Percentiles rank a stretch among this genome's conserved stretches.
Evolutionary conservation across 1,140 invertebrate species (phyloP).

Genomic region (Papilio polytes): DNA sequence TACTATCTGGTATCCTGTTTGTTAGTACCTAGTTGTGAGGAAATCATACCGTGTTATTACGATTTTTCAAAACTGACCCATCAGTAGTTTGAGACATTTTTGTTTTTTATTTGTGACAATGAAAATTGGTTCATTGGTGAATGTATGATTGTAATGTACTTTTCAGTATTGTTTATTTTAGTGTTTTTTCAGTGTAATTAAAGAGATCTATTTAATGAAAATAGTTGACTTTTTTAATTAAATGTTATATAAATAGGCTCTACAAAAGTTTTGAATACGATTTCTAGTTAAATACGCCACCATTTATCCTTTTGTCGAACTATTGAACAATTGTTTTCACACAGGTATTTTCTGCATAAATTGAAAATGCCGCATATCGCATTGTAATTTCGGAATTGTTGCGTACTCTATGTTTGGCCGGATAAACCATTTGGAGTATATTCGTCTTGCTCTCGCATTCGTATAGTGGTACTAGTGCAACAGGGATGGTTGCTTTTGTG

Average conservation of each 20-base stretch:
- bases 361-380: slow-evolving; percentile 68
- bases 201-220: too few species aligned
- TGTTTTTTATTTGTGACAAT: slow-evolving; percentile 26
- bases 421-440: slow-evolving; percentile 40
- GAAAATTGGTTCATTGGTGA: too few species aligned
- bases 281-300: slow-evolving; percentile 33
- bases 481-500: slow-evolving; percentile 69
- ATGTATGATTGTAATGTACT: too few species aligned
- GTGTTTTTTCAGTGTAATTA: too few species aligned
- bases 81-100: slow-evolving; percentile 6
- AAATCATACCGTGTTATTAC: background rate
- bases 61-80: background rate
- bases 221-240: too few species aligned
- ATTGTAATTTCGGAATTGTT: slow-evolving; percentile 64
- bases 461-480: slow-evolving; percentile 44
- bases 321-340: slow-evolving; percentile 63
- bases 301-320: slow-evolving; percentile 57
- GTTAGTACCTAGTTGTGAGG: background rate
- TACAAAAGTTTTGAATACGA: too few species aligned
- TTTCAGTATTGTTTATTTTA: too few species aligned
- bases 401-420: slow-evolving; percentile 54
- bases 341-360: slow-evolving; percentile 63
- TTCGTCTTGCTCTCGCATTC: slow-evolving; percentile 47
- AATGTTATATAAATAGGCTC: too few species aligned
- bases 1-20: background rate